A percentile compares a stretch with the other conserved stretches of the same genome.
Conservation (phyloP, 2,888 invertebrate species). For the Adelphocoris suturalis region DNA sequence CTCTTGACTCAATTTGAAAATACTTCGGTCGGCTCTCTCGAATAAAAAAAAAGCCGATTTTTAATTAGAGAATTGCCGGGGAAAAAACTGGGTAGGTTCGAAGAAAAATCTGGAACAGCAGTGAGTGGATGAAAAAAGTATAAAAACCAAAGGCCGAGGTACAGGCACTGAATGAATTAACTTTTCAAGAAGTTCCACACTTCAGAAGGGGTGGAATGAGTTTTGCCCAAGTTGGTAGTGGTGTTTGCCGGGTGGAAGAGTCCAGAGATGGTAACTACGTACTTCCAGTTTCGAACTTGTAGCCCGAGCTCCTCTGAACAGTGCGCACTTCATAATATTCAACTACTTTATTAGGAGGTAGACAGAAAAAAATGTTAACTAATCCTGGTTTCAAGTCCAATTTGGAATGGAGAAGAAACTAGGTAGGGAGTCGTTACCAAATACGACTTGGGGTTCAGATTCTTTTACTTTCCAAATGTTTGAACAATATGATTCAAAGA, state of each 20-base stretch:
- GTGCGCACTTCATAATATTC: slow-evolving; percentile 3
- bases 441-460: too few relatives aligned
- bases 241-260: background rate
- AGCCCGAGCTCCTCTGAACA: background rate
- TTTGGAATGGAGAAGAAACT: background rate
- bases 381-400: background rate
- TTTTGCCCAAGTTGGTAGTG: background rate
- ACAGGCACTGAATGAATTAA: background rate
- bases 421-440: too few relatives aligned
- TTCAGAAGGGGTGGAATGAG: background rate
- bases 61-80: slow-evolving; percentile 38
- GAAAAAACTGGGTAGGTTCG: background rate
- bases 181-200: slow-evolving; percentile 3
- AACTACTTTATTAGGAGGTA: background rate
- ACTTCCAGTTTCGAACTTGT: slow-evolving; percentile 3
- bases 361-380: background rate
- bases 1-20: background rate
- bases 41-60: background rate
- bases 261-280: slow-evolving; percentile 17
- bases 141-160: background rate
- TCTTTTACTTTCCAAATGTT: too few relatives aligned
- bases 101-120: background rate
- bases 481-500: too few relatives aligned
- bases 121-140: background rate
- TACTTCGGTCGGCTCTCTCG: background rate